Percentiles rank a stretch among this genome's conserved stretches.
phyloP scores from a whole-genome alignment of 2,797 vertebrate genomes.

The Melanotaenia maccullochi region DNA sequence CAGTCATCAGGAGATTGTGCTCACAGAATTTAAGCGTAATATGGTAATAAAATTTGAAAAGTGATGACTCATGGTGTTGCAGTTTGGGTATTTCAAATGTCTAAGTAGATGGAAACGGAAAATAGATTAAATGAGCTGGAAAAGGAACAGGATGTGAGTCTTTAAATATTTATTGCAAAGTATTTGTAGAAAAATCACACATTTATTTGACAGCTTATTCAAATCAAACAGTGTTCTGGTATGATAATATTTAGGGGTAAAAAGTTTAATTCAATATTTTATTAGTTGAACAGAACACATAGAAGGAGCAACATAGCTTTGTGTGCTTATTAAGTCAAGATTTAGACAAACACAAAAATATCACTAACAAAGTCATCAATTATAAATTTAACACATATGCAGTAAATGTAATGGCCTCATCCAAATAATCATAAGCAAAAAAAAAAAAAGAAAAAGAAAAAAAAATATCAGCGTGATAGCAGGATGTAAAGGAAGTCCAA shows the following conservation, averaged over 20 bases:
- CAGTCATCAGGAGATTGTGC: slow-evolving; percentile 69
- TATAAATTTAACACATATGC: slow-evolving; percentile 15
- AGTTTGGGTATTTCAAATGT: slow-evolving; percentile 34
- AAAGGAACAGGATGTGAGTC: neutral
- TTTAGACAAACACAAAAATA: slow-evolving; percentile 30
- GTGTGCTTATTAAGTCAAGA: slow-evolving; percentile 11
- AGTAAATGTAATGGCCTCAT: slow-evolving; percentile 5
- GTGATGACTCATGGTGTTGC: slow-evolving; percentile 53
- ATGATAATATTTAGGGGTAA: slow-evolving; percentile 17
- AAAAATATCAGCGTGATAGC: neutral
- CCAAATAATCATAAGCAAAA: slow-evolving; percentile 23
- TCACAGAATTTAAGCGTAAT: slow-evolving; percentile 47
- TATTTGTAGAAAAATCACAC: slow-evolving; percentile 38
- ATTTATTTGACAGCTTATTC: slow-evolving; percentile 26
- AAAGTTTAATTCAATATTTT: slow-evolving; percentile 4
- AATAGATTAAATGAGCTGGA: slow-evolving; percentile 5
- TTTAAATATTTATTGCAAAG: slow-evolving; percentile 72
- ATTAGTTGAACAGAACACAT: slow-evolving; percentile 24
- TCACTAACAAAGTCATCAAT: slow-evolving; percentile 20
- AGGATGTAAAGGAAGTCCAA: slow-evolving; percentile 55
- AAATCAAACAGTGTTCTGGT: slow-evolving; percentile 37
- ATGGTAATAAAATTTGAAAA: slow-evolving; percentile 64
- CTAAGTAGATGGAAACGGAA: slow-evolving; percentile 17
- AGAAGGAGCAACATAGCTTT: neutral
- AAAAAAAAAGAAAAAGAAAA: neutral